Evolutionary conservation across 2,797 vertebrate species (phyloP).

Genomic region (Hippopotamyrus pictus): DNA sequence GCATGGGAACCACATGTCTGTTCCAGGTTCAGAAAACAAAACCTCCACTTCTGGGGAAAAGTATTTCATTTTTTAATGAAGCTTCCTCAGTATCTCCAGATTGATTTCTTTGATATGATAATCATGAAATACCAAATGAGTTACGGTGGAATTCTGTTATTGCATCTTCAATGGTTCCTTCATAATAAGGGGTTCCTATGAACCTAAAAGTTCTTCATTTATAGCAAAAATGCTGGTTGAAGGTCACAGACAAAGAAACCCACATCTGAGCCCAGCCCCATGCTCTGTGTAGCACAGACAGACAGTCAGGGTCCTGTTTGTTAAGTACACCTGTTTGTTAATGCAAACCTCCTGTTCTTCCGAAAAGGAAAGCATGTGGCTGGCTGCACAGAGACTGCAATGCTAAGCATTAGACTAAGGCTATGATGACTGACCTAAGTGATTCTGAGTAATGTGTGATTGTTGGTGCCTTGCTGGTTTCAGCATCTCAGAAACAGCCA

Average conservation of each 20-base stretch:
- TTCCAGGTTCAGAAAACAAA: constrained; percentile 10
- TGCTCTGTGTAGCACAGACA: background rate
- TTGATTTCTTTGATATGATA: background rate
- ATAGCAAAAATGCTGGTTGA: background rate
- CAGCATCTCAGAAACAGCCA: background rate
- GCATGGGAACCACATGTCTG: constrained; percentile 1
- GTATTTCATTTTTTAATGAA: background rate
- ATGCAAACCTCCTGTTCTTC: background rate
- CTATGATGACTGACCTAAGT: background rate
- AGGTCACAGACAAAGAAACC: constrained; percentile 23
- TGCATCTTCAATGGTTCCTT: background rate
- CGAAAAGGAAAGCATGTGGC: background rate
- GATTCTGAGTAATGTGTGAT: background rate
- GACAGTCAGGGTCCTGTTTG: background rate
- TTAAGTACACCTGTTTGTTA: background rate
- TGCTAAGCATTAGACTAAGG: background rate
- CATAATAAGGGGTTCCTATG: background rate
- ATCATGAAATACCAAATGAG: background rate
- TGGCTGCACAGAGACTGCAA: background rate
- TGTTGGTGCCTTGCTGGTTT: background rate
- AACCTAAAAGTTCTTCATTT: background rate
- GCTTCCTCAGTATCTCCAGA: background rate
- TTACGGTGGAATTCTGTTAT: background rate
- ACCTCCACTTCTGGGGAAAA: background rate
- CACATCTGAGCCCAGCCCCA: constrained; percentile 18